Conservation (phyloP, 2,113 vertebrate species). For the Sphaerodactylus townsendi region DNA sequence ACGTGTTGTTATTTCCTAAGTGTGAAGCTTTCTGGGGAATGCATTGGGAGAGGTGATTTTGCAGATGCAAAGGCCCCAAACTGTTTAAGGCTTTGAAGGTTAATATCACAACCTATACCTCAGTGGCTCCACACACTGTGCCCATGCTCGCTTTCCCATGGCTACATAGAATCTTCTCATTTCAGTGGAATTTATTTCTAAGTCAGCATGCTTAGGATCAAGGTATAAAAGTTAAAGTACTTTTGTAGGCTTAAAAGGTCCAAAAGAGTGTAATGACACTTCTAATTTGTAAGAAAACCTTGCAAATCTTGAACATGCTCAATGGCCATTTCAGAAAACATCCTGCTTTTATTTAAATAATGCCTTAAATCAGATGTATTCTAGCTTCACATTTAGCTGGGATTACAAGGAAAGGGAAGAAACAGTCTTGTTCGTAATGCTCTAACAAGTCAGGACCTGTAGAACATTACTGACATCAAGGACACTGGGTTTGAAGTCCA, state of each 20-base stretch:
- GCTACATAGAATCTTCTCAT: background rate
- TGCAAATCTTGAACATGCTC: conserved; percentile 30
- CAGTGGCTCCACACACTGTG: too few relatives aligned
- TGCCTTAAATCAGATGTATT: conserved; percentile 67
- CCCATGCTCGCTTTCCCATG: too few relatives aligned
- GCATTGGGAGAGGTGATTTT: too few relatives aligned
- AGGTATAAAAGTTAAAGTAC: background rate
- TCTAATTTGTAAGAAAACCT: conserved; percentile 2
- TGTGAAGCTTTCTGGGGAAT: too few relatives aligned
- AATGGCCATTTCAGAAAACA: conserved; percentile 47
- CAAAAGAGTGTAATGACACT: background rate
- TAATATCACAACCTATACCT: too few relatives aligned
- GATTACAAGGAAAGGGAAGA: conserved; percentile 63
- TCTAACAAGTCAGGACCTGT: conserved; percentile 76
- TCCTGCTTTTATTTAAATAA: conserved; percentile 64
- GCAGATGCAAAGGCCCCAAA: too few relatives aligned
- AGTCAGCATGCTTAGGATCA: background rate
- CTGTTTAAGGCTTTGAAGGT: too few relatives aligned
- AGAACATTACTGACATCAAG: conserved; percentile 69
- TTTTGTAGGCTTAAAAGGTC: background rate
- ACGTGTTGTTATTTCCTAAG: too few relatives aligned
- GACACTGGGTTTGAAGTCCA: conserved; percentile 61
- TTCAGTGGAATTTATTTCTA: background rate
- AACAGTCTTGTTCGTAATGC: conserved; percentile 72
- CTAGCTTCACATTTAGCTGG: conserved; percentile 69